A percentile compares a stretch with the other conserved stretches of the same genome.
Conservation (phyloP, 2,888 invertebrate genomes). For the Hartigia nigra region DNA sequence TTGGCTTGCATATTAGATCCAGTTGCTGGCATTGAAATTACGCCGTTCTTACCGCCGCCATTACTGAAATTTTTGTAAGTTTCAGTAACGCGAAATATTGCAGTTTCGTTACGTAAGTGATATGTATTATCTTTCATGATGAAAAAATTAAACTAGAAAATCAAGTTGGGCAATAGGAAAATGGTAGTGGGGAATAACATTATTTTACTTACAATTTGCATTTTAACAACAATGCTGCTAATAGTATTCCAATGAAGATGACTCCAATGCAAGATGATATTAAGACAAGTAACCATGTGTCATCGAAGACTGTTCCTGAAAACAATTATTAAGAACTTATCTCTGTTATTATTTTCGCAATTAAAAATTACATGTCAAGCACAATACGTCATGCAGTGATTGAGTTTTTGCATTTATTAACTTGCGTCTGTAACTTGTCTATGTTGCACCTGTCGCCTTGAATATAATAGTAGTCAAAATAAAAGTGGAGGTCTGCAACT, state of each 20-base stretch:
- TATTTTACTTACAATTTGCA: conserved; percentile 81
- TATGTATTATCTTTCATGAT: background rate
- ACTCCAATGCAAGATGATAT: conserved; percentile 85
- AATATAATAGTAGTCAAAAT: background rate
- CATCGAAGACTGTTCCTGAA: conserved; percentile 73
- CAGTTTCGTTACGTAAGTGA: background rate
- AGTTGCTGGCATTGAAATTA: conserved; percentile 58
- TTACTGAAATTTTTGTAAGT: conserved; percentile 40
- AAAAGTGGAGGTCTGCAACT: background rate
- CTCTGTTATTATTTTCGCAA: background rate
- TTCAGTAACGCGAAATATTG: background rate
- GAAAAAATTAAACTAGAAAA: background rate
- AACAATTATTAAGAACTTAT: conserved; percentile 54
- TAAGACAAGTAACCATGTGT: conserved; percentile 85
- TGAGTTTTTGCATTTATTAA: background rate
- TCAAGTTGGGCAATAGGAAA: background rate
- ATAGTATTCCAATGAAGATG: conserved; percentile 80
- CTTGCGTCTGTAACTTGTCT: background rate
- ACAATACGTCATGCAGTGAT: background rate
- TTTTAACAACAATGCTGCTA: conserved; percentile 82
- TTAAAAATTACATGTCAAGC: background rate
- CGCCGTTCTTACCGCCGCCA: conserved; percentile 56
- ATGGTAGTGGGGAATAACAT: background rate
- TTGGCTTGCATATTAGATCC: conserved; percentile 58
- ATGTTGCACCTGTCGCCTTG: background rate